phyloP scores from a whole-genome alignment of 2,113 vertebrate species.

The Oncorhynchus nerka region DNA sequence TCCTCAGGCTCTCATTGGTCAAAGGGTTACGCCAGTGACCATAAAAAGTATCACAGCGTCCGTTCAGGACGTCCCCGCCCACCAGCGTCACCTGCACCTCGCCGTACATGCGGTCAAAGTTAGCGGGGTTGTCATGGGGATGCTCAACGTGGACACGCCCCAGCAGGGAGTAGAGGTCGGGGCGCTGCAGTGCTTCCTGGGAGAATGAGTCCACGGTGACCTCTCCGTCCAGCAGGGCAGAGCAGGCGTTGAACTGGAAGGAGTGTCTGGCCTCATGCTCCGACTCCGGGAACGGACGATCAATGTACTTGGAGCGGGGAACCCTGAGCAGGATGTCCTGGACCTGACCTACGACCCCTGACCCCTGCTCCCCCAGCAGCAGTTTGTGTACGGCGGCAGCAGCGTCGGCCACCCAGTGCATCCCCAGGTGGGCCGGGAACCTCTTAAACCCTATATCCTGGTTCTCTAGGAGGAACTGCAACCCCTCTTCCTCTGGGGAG shows the following conservation, averaged over 20 bases:
- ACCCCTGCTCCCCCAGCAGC: conserved; percentile 63
- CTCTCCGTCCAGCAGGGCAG: conserved; percentile 82
- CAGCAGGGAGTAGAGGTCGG: conserved; percentile 76
- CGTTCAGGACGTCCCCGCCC: conserved; percentile 72
- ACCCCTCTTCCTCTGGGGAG: conserved; percentile 40
- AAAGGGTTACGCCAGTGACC: conserved; percentile 90
- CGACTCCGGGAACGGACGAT: conserved; percentile 82
- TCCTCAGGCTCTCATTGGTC: conserved; percentile 77
- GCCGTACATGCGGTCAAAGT: conserved; percentile 83
- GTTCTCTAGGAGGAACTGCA: conserved; percentile 80
- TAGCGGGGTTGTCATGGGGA: conserved; percentile 81
- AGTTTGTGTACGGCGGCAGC: conserved; percentile 75
- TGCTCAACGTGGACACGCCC: conserved; percentile 80
- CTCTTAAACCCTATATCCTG: conserved; percentile 88
- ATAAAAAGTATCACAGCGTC: conserved; percentile 86
- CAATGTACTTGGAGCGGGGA: conserved; percentile 86
- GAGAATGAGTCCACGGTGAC: conserved; percentile 78
- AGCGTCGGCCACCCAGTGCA: conserved; percentile 89
- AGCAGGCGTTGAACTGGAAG: conserved; percentile 86
- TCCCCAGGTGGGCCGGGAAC: conserved; percentile 87
- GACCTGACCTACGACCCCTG: conserved; percentile 59
- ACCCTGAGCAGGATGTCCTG: conserved; percentile 78
- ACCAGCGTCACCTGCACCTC: conserved; percentile 80
- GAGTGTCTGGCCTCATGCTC: conserved; percentile 88
- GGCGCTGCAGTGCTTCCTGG: conserved; percentile 61